Evolutionary conservation across 2,113 vertebrate genomes (phyloP).

Genomic region (Trematomus loennbergii): DNA sequence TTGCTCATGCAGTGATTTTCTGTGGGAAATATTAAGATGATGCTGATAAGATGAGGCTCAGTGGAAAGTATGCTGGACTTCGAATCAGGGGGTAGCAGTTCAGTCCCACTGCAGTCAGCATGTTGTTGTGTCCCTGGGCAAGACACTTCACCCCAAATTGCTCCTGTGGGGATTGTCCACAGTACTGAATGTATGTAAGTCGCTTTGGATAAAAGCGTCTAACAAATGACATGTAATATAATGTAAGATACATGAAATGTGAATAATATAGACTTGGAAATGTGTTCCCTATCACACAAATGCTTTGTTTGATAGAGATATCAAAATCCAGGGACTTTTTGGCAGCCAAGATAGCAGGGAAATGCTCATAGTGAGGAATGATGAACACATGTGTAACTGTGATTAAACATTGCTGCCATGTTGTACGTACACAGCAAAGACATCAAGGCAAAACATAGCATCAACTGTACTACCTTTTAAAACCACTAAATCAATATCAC

Average conservation of each 20-base stretch:
- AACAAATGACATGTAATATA: too few relatives aligned
- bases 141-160: too few relatives aligned
- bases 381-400: slow-evolving; percentile 76
- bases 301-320: slow-evolving; percentile 46
- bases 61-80: too few relatives aligned
- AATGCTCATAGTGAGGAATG: slow-evolving; percentile 65
- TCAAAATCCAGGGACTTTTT: slow-evolving; percentile 52
- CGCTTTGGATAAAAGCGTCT: too few relatives aligned
- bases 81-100: too few relatives aligned
- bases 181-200: too few relatives aligned
- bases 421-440: slow-evolving; percentile 45
- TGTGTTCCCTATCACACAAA: slow-evolving; percentile 58
- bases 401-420: slow-evolving; percentile 56
- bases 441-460: slow-evolving; percentile 22
- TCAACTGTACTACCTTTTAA: slow-evolving; percentile 18
- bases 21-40: slow-evolving; percentile 56
- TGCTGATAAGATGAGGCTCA: slow-evolving; percentile 53
- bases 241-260: slow-evolving; percentile 45
- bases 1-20: slow-evolving; percentile 11
- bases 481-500: slow-evolving; percentile 19
- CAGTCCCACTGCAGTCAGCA: too few relatives aligned
- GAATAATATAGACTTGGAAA: slow-evolving; percentile 65
- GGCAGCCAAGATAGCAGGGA: slow-evolving; percentile 56
- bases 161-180: too few relatives aligned
- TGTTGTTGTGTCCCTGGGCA: too few relatives aligned